Percentiles rank a stretch among this genome's conserved stretches.
phyloP scores from a whole-genome alignment of 2,888 invertebrate genomes.

The Drosophila parthenogenetica region DNA sequence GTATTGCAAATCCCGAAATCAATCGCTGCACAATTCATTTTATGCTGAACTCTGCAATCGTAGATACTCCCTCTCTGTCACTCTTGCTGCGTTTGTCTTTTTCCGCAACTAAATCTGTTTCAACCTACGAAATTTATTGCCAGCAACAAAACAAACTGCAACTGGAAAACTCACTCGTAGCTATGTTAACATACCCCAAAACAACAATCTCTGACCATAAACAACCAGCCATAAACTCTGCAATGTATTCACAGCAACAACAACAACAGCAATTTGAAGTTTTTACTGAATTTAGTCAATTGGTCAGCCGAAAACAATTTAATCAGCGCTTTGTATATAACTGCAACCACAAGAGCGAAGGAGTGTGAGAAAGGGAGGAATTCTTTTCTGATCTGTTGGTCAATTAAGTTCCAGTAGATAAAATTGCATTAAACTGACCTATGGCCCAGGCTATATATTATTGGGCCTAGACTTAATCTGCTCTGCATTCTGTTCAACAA shows the following conservation, averaged over 20 bases:
- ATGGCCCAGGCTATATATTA: slow-evolving; percentile 51
- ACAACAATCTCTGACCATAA: slow-evolving; percentile 42
- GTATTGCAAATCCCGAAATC: slow-evolving; percentile 56
- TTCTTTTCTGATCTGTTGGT: slow-evolving; percentile 29
- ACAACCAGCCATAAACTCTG: slow-evolving; percentile 65
- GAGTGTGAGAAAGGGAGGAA: background rate
- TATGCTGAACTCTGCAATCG: slow-evolving; percentile 52
- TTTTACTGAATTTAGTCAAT: slow-evolving; percentile 61
- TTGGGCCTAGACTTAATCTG: slow-evolving; percentile 36
- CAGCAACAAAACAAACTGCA: slow-evolving; percentile 60
- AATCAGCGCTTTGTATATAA: slow-evolving; percentile 61
- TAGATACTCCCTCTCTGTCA: slow-evolving; percentile 21
- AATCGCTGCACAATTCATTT: slow-evolving; percentile 69
- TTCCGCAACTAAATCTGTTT: slow-evolving; percentile 56
- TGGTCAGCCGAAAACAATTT: slow-evolving; percentile 75
- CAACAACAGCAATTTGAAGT: slow-evolving; percentile 20
- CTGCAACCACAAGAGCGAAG: slow-evolving; percentile 19
- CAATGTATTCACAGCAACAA: slow-evolving; percentile 34
- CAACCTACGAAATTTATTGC: slow-evolving; percentile 63
- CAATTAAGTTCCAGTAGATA: slow-evolving; percentile 75
- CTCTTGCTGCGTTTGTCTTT: background rate
- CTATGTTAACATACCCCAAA: slow-evolving; percentile 32
- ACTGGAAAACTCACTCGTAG: slow-evolving; percentile 30
- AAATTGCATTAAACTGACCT: slow-evolving; percentile 64
- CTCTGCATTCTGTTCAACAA: slow-evolving; percentile 41